Evolutionary conservation across 2,888 invertebrate species (phyloP).

Genomic region (Microctonus aethiopoides): DNA sequence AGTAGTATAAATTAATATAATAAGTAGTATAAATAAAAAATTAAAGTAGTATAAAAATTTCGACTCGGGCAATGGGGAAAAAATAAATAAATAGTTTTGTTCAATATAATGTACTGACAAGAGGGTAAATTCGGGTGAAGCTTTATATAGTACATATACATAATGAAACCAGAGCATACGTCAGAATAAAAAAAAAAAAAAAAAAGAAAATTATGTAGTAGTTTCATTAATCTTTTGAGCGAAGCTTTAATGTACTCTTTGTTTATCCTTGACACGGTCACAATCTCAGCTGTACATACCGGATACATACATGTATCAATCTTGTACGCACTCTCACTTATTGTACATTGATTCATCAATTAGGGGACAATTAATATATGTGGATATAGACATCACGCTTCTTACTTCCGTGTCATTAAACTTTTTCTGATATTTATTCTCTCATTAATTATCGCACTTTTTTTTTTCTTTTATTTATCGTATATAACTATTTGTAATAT

Average conservation of each 20-base stretch:
- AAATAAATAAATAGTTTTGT: not conserved
- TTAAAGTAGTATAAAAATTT: no score
- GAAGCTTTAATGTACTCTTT: conserved; percentile 24
- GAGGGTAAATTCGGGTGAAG: not conserved
- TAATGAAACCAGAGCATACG: conserved; percentile 1
- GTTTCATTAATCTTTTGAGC: conserved; percentile 38
- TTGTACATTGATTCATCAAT: conserved; percentile 51
- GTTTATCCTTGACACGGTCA: conserved; percentile 10
- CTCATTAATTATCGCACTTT: conserved; percentile 48
- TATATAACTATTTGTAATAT: not conserved
- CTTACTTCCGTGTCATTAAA: conserved; percentile 47
- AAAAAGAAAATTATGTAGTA: not conserved
- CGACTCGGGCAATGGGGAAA: no score
- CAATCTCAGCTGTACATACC: conserved; percentile 28
- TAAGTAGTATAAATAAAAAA: no score
- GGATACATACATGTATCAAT: conserved; percentile 46
- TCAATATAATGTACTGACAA: not conserved
- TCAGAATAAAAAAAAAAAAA: not conserved
- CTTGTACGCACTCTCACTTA: conserved; percentile 42
- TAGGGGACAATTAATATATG: conserved; percentile 58
- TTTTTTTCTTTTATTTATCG: conserved; percentile 35
- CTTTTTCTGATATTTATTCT: conserved; percentile 47
- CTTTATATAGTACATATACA: not conserved
- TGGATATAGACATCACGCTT: conserved; percentile 44
- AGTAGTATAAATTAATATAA: no score